Evolutionary conservation across 2,797 vertebrate species (phyloP).

Genomic region (Gymnoscopelus microlampas): DNA sequence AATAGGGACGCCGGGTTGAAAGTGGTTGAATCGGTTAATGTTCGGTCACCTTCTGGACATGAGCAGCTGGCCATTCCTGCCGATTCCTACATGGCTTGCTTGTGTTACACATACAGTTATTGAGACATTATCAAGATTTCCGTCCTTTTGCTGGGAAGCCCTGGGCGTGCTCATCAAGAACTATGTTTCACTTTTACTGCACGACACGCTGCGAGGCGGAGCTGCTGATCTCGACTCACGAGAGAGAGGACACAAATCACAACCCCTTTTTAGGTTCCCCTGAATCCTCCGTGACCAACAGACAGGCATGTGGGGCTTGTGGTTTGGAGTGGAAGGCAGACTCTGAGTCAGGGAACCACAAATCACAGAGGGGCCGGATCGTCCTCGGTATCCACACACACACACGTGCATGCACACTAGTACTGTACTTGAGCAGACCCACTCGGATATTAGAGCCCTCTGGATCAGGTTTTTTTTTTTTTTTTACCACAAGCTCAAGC

Average conservation of each 20-base stretch:
- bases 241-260: slow-evolving; percentile 50
- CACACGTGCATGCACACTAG: background rate
- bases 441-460: slow-evolving; percentile 1
- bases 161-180: slow-evolving; percentile 1
- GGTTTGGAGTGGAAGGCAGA: slow-evolving; percentile 57
- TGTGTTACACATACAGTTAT: background rate
- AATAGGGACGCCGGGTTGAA: no score
- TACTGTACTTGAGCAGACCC: no score
- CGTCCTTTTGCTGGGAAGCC: slow-evolving; percentile 4
- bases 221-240: slow-evolving; percentile 32
- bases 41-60: no score
- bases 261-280: slow-evolving; percentile 1
- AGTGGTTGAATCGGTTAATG: no score
- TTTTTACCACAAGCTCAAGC: background rate
- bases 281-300: slow-evolving; percentile 41
- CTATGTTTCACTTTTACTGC: slow-evolving; percentile 44
- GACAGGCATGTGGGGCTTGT: slow-evolving; percentile 37
- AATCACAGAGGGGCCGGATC: slow-evolving; percentile 55
- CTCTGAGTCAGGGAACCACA: slow-evolving; percentile 60
- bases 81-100: no score
- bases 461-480: slow-evolving; percentile 10
- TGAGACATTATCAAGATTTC: slow-evolving; percentile 2
- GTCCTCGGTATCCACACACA: slow-evolving; percentile 33
- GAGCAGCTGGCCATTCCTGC: no score
- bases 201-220: slow-evolving; percentile 10